Base-by-base conservation (phyloP, 92 coral and sea anemone genomes). In the Micromussa lordhowensis region DNA sequence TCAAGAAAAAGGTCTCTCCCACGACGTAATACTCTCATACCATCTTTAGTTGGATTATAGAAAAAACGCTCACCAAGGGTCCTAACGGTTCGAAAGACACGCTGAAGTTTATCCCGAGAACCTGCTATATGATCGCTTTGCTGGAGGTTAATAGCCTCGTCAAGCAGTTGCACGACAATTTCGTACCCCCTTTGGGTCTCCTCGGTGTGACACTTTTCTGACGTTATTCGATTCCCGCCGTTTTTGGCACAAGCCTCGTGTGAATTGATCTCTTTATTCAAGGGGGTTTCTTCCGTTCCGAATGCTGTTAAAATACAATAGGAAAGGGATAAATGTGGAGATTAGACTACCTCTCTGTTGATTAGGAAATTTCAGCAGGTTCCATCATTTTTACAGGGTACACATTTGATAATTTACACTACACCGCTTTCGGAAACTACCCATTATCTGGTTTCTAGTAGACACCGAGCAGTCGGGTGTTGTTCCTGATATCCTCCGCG, bases 131-230 rank as follows among this genome's bases (percentile, higher is more conserved):
- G 9, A 32, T 85, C 58, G 24, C 82, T 85, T 63, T 85, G 82
- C 48, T 36, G 64, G 16, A 75, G 22, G 49, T 36, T 64, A 2
- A 85, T 85, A 10, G 82, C 88, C 14, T 75, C 32, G 3, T 85
- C 82, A 5, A 85, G 82, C 55, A 44, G 44, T 28, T 26, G 1
- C 6, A 68, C 10, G 12, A 10, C 72, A 4, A 28, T 15, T 12
- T 36, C 30, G 2, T 19, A 3, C 71, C 36, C 38, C 22, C 34
- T 58, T 13, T 0, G 4, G 0, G 40, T 19, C n/a, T 13, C 75
- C 6, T 0, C 19, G 22, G 19, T 15, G 31, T 11, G n/a, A 36
- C 0, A 38, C 18, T 2, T 0, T 32, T 38, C 38, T 36, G 34
- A 12, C 48, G 29, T 6, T 7, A 79, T 6, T 58, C 83, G 48